Conservation (phyloP, 2,113 vertebrate genomes). For the Gila orcuttii region DNA sequence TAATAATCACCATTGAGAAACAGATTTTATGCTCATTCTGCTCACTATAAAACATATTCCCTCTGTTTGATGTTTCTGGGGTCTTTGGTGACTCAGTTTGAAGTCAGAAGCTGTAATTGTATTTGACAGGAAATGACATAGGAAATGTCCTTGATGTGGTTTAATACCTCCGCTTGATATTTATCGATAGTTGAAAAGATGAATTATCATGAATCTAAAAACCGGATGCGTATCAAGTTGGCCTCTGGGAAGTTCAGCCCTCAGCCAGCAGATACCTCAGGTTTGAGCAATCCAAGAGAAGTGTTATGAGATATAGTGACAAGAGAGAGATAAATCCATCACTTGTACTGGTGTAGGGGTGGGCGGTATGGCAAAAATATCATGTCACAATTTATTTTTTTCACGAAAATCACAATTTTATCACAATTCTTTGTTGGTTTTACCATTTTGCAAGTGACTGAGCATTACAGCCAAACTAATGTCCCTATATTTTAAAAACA, state of each 20-base stretch:
- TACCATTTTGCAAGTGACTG: no score
- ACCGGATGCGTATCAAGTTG: background rate
- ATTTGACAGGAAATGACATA: conserved; percentile 35
- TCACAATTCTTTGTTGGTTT: no score
- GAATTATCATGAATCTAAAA: background rate
- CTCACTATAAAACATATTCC: background rate
- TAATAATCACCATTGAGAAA: background rate
- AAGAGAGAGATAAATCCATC: background rate
- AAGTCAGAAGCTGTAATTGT: conserved; percentile 1
- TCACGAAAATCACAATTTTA: no score
- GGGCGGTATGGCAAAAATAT: no score
- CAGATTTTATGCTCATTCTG: background rate
- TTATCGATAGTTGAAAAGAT: background rate
- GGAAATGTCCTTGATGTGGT: background rate
- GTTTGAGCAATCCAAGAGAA: background rate
- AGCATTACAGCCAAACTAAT: no score
- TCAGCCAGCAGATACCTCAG: background rate
- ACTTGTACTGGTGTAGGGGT: background rate
- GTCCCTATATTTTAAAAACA: no score
- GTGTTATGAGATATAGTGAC: background rate
- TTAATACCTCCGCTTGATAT: background rate
- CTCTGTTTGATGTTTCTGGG: background rate
- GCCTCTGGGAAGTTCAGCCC: background rate
- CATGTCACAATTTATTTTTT: no score
- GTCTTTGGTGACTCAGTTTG: background rate